Evolutionary conservation across 2,888 invertebrate genomes (phyloP), one percentile per base, ranked within the genome.

Genomic region (Rhogogaster chlorosoma): DNA sequence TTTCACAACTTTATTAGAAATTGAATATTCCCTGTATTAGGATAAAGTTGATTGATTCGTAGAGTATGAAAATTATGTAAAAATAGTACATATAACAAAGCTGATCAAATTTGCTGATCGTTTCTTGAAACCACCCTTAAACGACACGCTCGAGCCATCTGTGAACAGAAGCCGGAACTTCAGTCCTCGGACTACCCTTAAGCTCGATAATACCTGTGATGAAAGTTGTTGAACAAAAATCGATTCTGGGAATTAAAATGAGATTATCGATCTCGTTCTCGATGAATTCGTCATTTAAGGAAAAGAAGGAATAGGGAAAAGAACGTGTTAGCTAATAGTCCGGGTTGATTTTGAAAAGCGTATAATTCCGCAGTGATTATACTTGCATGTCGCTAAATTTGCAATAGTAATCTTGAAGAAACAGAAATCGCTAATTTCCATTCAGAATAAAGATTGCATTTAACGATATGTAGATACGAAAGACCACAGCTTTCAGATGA

Each of bases 401-500:
- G 67, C 83, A 67, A 70, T 83, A 80, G 80, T 80, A 61, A 49
- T 49, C 80, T 83, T 42, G 45, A 83, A 83, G 67, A 67, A 83
- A 83, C 45, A 64, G 83, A 29, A 64, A 67, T 67, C 26, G 45
- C 67, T 70, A 83, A 83, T 83, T 83, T 64, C 42, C 83, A 83
- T 83, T 83, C 83, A 57, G 83, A 83, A 83, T 83, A 83, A 83
- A 83, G 83, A 83, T 83, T 67, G 83, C 83, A 49, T 29, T 91
- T 91, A 92, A 92, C 90, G 91, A 91, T 90, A 92, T 92, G 91
- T 90, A 92, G 90, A 91, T 91, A 89, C 87, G 88, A 87, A 87
- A 88, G 84, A 87, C 88, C 90, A 87, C 88, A 89, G 90, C 89
- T 91, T 91, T 90, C 89, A 89, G 92, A 92, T 90, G 90, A 89